Conservation (phyloP, 2,888 invertebrate species). For the Synergus umbraculus region DNA sequence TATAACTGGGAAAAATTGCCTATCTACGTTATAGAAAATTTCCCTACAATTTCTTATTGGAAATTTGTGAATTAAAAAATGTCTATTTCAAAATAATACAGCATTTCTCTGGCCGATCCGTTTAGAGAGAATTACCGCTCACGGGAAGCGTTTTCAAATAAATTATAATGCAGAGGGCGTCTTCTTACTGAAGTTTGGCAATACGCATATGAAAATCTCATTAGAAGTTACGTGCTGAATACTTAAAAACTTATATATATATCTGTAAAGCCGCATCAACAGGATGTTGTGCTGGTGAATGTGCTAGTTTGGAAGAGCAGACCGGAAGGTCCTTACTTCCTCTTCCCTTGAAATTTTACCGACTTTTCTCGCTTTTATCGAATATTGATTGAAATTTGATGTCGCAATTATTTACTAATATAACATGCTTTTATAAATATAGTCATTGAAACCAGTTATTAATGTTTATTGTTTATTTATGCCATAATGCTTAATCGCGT, state of each 20-base stretch:
- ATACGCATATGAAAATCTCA: slow-evolving; percentile 38
- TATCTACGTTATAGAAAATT: no score
- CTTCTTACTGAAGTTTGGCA: slow-evolving; percentile 32
- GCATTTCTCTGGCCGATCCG: not conserved
- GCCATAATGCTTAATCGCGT: no score
- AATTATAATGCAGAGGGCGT: slow-evolving; percentile 12
- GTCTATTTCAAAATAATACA: not conserved
- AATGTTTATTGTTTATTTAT: no score
- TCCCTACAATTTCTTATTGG: no score
- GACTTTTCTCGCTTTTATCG: not conserved
- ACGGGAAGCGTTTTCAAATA: not conserved
- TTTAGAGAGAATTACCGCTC: not conserved
- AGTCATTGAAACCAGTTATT: not conserved
- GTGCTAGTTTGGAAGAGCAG: slow-evolving; percentile 27
- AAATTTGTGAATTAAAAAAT: no score
- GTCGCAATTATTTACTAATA: not conserved
- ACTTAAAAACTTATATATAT: slow-evolving; percentile 23
- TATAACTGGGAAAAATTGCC: not conserved
- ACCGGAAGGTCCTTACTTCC: slow-evolving; percentile 39
- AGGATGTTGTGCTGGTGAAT: slow-evolving; percentile 24
- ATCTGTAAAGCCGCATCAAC: slow-evolving; percentile 37
- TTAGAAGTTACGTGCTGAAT: slow-evolving; percentile 35
- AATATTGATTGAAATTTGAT: not conserved
- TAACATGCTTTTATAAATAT: no score
- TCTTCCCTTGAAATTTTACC: not conserved